Percentiles rank a stretch among this genome's conserved stretches.
These are phyloP conservation scores for Sylvilagus floridanus DNA, from an alignment of 2,797 vertebrate genomes.

Conservation along the genomic window DNA sequence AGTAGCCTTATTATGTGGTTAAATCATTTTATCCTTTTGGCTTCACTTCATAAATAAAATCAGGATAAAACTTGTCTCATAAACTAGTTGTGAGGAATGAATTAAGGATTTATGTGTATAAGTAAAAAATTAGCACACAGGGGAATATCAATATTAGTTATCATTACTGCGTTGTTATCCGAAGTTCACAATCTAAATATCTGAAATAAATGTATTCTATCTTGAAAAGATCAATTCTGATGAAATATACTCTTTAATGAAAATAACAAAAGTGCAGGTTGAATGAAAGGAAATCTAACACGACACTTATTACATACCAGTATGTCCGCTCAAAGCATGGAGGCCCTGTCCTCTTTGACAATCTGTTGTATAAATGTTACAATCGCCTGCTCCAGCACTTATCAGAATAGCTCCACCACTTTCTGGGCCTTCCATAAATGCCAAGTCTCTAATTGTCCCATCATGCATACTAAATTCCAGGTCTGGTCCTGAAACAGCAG, in stretches of 20 bases:
- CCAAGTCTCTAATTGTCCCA: constrained; percentile 97
- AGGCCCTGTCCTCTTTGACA: constrained; percentile 98
- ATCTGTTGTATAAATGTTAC: constrained; percentile 99
- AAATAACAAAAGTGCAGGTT: neutral
- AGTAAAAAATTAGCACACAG: neutral
- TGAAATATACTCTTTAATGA: neutral
- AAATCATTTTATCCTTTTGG: neutral
- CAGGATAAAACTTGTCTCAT: neutral
- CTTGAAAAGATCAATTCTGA: constrained; percentile 35
- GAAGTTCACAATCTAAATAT: constrained; percentile 41
- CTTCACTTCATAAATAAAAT: constrained; percentile 4
- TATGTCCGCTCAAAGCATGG: constrained; percentile 98
- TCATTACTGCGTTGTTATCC: neutral
- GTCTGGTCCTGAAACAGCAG: constrained; percentile 93
- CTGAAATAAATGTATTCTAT: constrained; percentile 58
- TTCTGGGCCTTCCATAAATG: constrained; percentile 98
- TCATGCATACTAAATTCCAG: constrained; percentile 99
- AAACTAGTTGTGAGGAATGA: constrained; percentile 7
- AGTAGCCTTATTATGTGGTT: neutral
- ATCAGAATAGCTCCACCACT: constrained; percentile 97
- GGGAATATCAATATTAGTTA: neutral
- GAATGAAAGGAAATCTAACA: neutral
- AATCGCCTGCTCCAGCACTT: constrained; percentile 98
- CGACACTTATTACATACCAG: constrained; percentile 88
- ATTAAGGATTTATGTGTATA: constrained; percentile 24